Base-by-base conservation (phyloP, 2,113 vertebrate species). In the Notarius quadriscutis region DNA sequence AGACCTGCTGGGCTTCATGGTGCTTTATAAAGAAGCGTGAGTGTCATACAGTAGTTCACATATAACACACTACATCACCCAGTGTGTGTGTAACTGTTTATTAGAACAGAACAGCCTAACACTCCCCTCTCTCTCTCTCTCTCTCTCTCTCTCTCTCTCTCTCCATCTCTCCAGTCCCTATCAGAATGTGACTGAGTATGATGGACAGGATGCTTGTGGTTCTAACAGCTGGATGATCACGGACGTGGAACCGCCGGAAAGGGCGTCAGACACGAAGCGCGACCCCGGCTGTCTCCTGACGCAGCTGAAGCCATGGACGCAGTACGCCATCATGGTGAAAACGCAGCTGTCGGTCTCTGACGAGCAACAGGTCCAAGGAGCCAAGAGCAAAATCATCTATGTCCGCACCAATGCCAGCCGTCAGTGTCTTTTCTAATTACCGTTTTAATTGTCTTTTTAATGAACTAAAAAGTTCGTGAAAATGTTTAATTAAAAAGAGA, bases 11-110 rank as follows among this genome's bases (percentile, higher is more conserved):
- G 98, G 98, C 0, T 99, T 99, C 84, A 98, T 99, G 97, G 96
- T 99, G 0, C 97, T 99, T 88, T 99, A 98, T 91, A 99, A 99
- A 89, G 98, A 99, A 91, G 98, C 98, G 98, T 99, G 93, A 97
- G 98, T 88, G 41, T 83, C 53, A 15, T 30, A 50, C 25, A 15
- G 22, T 0, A 8, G 12, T 55, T 69, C 27, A 53, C 4, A 60
- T 22, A 8, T 20, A 60, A 53, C 82, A 55, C 50, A 84, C 63
- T 69, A 1, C 65, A 30, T 2, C 17, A 30, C 50, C 14, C 25
- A 48, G 18, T 48, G 41, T 83, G 62, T 50, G 80, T 48, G 7
- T 27, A 27, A 57, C 14, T 79, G n/a, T 30, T 79, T 79, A n/a
- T 17, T 30, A 27, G 77, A 57, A 30, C 83, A 41, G 53, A 8